Percentiles rank a stretch among this genome's conserved stretches.
Evolutionary conservation across 2,113 vertebrate species (phyloP).

Genomic region (Ovibos moschatus): DNA sequence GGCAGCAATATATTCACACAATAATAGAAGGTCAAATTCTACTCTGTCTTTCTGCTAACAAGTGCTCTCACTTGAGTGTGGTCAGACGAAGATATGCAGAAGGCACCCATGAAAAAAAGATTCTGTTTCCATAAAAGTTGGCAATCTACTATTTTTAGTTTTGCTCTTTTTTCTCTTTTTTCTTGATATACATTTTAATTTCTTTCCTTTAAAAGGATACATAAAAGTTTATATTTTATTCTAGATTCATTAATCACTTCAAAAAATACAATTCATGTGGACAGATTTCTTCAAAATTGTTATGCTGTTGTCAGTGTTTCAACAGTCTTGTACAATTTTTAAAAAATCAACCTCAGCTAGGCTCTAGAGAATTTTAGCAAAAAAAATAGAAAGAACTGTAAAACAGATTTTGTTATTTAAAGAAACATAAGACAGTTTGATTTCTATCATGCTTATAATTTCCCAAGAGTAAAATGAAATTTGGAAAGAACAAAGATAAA

Average conservation of each 20-base stretch:
- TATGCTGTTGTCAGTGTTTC: not conserved
- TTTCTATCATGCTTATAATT: not conserved
- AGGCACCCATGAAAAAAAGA: not conserved
- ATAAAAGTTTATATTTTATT: slow-evolving; percentile 5
- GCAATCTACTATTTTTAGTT: not conserved
- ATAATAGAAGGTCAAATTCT: not conserved
- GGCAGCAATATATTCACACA: not conserved
- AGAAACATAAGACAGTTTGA: slow-evolving; percentile 10
- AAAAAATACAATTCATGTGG: slow-evolving; percentile 11
- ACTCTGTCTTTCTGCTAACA: not conserved
- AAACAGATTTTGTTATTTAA: slow-evolving; percentile 36
- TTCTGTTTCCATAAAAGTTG: not conserved
- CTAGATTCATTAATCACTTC: not conserved
- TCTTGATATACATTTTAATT: not conserved
- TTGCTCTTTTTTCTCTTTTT: not conserved
- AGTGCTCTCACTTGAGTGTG: not conserved
- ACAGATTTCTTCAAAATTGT: slow-evolving; percentile 10
- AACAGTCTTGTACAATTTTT: not conserved
- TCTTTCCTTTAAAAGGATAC: not conserved
- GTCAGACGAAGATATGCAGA: not conserved
- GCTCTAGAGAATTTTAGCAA: not conserved
- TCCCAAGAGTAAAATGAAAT: not conserved
- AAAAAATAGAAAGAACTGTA: not conserved
- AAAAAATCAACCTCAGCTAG: not conserved
- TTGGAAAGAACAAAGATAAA: slow-evolving; percentile 14